Percentiles rank a stretch among this genome's conserved stretches.
Conservation (phyloP, 2,797 vertebrate genomes). For the Rhincodon typus region DNA sequence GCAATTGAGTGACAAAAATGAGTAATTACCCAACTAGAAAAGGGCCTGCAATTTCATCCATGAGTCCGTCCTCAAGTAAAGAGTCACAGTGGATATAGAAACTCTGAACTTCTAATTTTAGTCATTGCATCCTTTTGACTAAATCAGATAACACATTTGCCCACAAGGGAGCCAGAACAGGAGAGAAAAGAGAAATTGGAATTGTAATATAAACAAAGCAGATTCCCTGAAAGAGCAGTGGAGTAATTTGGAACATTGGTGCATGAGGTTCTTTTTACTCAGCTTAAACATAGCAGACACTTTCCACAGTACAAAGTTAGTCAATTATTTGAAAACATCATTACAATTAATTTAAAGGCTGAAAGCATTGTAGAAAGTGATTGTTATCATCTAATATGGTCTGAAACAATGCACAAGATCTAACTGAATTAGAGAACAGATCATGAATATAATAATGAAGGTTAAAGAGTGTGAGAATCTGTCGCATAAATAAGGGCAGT, state of each 20-base stretch:
- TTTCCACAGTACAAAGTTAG: background rate
- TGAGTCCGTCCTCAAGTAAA: background rate
- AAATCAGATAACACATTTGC: background rate
- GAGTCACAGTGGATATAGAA: background rate
- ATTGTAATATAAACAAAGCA: background rate
- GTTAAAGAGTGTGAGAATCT: too few relatives aligned
- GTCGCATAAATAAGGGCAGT: too few relatives aligned
- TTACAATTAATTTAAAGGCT: background rate
- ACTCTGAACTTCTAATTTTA: background rate
- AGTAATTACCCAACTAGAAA: background rate
- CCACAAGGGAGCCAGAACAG: background rate
- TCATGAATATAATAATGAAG: too few relatives aligned
- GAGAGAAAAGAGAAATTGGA: background rate
- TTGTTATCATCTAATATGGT: too few relatives aligned
- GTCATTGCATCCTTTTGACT: background rate
- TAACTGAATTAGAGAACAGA: too few relatives aligned
- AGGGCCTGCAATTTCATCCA: background rate
- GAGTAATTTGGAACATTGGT: background rate
- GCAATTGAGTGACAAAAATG: background rate
- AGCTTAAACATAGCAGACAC: background rate
- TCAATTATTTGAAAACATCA: background rate
- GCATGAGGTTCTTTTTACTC: background rate
- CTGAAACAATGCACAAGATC: too few relatives aligned
- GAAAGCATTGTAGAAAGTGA: background rate
- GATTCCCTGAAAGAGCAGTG: background rate